Evolutionary conservation across 2,888 invertebrate genomes (phyloP).

Genomic region (Leptinotarsa tumamoca): DNA sequence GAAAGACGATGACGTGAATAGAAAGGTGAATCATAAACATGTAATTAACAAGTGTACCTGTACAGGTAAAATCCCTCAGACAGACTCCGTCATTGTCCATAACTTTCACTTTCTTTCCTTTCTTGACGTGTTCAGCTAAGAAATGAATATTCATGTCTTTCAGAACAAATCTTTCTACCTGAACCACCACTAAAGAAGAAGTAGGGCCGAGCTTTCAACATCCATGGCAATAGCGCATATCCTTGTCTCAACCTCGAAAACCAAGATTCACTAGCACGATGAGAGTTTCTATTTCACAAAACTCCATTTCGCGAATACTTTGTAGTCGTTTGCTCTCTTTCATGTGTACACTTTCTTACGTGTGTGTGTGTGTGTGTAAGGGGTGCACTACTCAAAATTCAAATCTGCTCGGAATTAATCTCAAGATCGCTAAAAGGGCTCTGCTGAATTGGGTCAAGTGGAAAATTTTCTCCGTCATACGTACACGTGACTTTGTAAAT

Average conservation of each 20-base stretch:
- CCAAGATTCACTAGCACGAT: neutral
- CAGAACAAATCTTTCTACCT: no score
- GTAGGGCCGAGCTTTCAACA: neutral
- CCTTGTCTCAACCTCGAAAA: slow-evolving; percentile 1
- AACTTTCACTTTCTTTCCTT: no score
- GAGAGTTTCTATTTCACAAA: neutral
- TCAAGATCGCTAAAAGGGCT: slow-evolving; percentile 11
- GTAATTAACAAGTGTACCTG: no score
- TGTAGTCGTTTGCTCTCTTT: slow-evolving; percentile 22
- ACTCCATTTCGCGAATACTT: slow-evolving; percentile 9
- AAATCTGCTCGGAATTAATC: slow-evolving; percentile 19
- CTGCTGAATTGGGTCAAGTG: slow-evolving; percentile 9
- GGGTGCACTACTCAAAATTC: slow-evolving; percentile 5
- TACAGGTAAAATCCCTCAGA: no score
- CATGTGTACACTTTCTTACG: slow-evolving; percentile 11
- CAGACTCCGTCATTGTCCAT: no score
- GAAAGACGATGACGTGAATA: no score
- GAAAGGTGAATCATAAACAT: no score
- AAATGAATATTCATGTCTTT: no score
- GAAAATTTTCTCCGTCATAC: neutral
- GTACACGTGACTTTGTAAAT: slow-evolving; percentile 9
- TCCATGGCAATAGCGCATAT: neutral
- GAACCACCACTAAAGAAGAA: no score
- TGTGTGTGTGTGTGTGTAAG: neutral
- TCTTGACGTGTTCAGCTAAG: no score